Base-by-base conservation (phyloP, 1,140 invertebrate species). In the Cydia strobilella region DNA sequence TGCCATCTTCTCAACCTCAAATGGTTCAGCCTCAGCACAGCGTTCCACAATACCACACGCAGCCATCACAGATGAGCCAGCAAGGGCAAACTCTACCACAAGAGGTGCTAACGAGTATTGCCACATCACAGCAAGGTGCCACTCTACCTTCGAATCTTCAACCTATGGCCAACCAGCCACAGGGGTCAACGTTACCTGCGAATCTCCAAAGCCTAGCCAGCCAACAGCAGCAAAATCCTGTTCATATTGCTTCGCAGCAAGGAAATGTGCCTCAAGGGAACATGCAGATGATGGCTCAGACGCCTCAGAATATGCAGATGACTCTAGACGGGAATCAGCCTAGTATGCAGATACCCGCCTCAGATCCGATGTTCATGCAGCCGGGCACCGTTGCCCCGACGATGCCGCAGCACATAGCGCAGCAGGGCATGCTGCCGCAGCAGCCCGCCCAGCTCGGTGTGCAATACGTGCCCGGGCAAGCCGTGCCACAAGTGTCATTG, bases 221-320 rank as follows among this genome's bases (percentile, higher is more conserved):
- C 78, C 93, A 94, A 12, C 94, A 92, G 76, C 90, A 91, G 75
- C 90, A 90, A 73, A 85, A 93, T 39, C 80, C 81, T 9, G 92
- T 93, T 62, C 92, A 93, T 71, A 79, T 93, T 82, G 85, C 88
- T 73, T 84, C 93, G 45, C 93, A 94, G 72, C 91, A 94, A 73
- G 94, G 94, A 75, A 94, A 90, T 79, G 93, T 95, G 84, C 91
- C 94, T 6, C 94, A 94, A 85, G 93, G 93, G 74, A 93, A 94
- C 77, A 94, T 95, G 76, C 93, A 94, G 75, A 92, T 95, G 85
- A 94, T 95, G 87, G 86, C 93, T 13, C 90, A 93, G 72, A 83
- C 94, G 69, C 91, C 90, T 74, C 94, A 91, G 82, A 94, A 93
- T 85, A 93, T 93, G 88, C 90, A 93, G 82, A 93, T 93, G 91